Evolutionary conservation across 2,113 vertebrate species (phyloP).

Genomic region (Argyrosomus japonicus): DNA sequence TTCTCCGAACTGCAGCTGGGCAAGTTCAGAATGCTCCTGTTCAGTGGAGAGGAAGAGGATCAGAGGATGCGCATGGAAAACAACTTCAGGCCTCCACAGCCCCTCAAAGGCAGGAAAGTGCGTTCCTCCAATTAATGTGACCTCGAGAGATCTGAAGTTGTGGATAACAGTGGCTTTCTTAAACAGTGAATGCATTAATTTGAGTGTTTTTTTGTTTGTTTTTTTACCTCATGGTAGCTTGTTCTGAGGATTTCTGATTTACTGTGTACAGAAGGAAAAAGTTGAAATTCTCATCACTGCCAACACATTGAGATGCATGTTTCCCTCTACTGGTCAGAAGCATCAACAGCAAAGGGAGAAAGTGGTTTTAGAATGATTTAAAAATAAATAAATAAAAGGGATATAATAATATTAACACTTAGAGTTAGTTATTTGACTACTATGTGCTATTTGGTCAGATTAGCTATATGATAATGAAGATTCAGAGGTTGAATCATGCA

Average conservation of each 20-base stretch:
- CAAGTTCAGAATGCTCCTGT: conserved; percentile 91
- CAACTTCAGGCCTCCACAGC: conserved; percentile 95
- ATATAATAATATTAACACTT: not conserved
- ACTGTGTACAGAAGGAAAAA: conserved; percentile 9
- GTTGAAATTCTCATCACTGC: conserved; percentile 30
- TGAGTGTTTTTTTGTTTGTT: conserved; percentile 25
- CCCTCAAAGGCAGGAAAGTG: conserved; percentile 91
- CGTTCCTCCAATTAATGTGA: conserved; percentile 88
- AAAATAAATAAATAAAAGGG: conserved; percentile 7
- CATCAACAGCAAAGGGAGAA: not conserved
- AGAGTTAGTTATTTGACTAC: not conserved
- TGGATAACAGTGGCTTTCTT: conserved; percentile 12
- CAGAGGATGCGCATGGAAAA: conserved; percentile 93
- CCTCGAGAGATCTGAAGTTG: not conserved
- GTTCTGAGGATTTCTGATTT: conserved; percentile 27
- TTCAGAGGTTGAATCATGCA: conserved; percentile 11
- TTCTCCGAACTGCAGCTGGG: conserved; percentile 86
- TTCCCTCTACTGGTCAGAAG: conserved; percentile 16
- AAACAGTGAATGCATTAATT: conserved; percentile 39
- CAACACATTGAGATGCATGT: conserved; percentile 3
- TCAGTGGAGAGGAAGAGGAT: conserved; percentile 88
- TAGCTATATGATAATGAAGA: not conserved
- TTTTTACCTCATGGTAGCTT: conserved; percentile 28
- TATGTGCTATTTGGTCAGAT: not conserved
- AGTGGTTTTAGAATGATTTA: conserved; percentile 11